These are phyloP conservation scores for Ctenopoma multispine DNA, from an alignment of 2,797 vertebrate species.

Conservation along the genomic window DNA sequence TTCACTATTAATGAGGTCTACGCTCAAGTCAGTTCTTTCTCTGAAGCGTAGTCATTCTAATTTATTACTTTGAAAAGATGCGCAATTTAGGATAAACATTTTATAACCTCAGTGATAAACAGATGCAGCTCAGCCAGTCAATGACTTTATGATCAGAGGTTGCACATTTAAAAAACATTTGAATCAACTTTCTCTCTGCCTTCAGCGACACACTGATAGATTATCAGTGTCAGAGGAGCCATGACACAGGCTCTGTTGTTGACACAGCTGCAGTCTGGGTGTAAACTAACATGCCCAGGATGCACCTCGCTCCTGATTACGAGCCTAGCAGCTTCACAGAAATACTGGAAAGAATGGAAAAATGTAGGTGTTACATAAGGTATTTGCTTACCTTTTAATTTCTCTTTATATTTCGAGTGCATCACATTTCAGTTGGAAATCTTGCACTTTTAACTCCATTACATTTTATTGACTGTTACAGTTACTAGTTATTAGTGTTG, in stretches of 20 bases:
- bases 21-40: no score
- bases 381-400: no score
- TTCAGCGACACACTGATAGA: conserved; percentile 8
- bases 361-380: neutral
- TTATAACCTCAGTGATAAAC: neutral
- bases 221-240: conserved; percentile 40
- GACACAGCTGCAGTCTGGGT: conserved; percentile 79
- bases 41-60: conserved; percentile 17
- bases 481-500: no score
- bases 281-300: conserved; percentile 60
- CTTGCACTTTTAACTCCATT: neutral
- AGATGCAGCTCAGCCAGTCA: neutral
- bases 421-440: neutral
- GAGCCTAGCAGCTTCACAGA: conserved; percentile 28
- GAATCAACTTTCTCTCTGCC: conserved; percentile 19
- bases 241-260: conserved; percentile 57
- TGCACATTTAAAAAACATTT: neutral
- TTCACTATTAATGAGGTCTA: neutral
- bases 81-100: neutral
- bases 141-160: neutral
- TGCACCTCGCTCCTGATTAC: conserved; percentile 42
- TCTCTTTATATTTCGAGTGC: neutral
- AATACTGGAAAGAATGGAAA: conserved; percentile 54
- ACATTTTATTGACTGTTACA: no score
- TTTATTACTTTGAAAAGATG: no score